These are phyloP conservation scores for Fragum sueziense DNA, from an alignment of 2,888 invertebrate species.

Conservation along the genomic window DNA sequence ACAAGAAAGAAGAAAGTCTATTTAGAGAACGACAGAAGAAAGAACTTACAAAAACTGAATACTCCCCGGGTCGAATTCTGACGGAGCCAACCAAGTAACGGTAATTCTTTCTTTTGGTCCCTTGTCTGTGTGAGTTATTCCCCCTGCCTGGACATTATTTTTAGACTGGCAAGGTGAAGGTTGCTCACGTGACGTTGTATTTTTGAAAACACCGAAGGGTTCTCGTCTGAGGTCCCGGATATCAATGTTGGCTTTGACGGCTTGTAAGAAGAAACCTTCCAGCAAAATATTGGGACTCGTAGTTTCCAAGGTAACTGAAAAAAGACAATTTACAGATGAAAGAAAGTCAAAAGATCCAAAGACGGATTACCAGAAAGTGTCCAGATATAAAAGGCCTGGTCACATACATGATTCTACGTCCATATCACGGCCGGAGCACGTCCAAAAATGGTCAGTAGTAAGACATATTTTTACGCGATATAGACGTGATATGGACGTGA, in stretches of 20 bases:
- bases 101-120: slow-evolving; percentile 21
- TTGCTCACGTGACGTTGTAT: slow-evolving; percentile 30
- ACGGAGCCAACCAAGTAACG: slow-evolving; percentile 51
- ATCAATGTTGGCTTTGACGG: slow-evolving; percentile 46
- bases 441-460: no score
- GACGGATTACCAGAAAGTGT: no score
- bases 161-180: slow-evolving; percentile 46
- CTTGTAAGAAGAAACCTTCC: slow-evolving; percentile 56
- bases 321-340: no score
- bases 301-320: slow-evolving; percentile 42
- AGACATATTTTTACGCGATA: no score
- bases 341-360: no score
- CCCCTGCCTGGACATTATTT: slow-evolving; percentile 27
- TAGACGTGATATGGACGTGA: no score
- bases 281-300: slow-evolving; percentile 18
- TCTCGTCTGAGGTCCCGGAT: slow-evolving; percentile 46
- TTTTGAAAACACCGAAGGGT: slow-evolving; percentile 50
- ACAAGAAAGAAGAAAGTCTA: background rate
- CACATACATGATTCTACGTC: no score
- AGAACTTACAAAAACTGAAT: slow-evolving; percentile 56
- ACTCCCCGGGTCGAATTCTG: slow-evolving; percentile 40
- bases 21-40: background rate
- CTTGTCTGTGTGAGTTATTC: slow-evolving; percentile 51
- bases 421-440: no score
- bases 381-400: no score